Percentiles rank a stretch among this genome's conserved stretches.
phyloP scores from a whole-genome alignment of 2,797 vertebrate species.

The Urocyon cinereoargenteus region DNA sequence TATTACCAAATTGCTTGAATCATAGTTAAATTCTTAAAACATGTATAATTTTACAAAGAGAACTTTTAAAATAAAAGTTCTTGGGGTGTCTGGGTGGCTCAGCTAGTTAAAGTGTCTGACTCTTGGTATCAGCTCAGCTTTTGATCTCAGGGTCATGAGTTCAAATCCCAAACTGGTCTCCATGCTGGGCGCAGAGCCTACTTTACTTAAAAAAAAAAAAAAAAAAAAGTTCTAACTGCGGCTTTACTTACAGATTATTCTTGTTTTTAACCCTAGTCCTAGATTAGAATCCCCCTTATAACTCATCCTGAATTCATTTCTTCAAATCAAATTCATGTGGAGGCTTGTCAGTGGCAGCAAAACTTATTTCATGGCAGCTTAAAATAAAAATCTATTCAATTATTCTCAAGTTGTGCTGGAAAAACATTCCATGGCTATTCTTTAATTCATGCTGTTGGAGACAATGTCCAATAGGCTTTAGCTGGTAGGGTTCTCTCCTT shows the following conservation, averaged over 20 bases:
- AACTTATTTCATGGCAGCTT: background rate
- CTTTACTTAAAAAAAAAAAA: background rate
- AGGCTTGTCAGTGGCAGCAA: background rate
- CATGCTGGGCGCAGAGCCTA: background rate
- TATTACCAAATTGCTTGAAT: background rate
- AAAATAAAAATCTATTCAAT: background rate
- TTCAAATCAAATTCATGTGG: background rate
- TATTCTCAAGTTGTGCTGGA: background rate
- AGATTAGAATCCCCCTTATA: background rate
- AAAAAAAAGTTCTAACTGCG: background rate
- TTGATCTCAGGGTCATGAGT: background rate
- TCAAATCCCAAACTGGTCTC: background rate
- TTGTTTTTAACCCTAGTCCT: background rate
- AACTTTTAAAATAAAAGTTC: background rate
- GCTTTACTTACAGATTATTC: background rate
- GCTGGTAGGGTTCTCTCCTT: background rate
- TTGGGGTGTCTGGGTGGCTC: background rate
- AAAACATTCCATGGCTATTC: background rate
- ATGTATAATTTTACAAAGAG: background rate
- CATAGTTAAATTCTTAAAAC: background rate
- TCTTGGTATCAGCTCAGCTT: background rate
- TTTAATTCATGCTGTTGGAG: background rate
- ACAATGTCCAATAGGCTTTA: background rate
- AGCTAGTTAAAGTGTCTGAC: background rate
- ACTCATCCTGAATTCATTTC: background rate